Evolutionary conservation across 2,888 invertebrate genomes (phyloP), one percentile per base, ranked within the genome.

Genomic region (Athrips mouffetella): DNA sequence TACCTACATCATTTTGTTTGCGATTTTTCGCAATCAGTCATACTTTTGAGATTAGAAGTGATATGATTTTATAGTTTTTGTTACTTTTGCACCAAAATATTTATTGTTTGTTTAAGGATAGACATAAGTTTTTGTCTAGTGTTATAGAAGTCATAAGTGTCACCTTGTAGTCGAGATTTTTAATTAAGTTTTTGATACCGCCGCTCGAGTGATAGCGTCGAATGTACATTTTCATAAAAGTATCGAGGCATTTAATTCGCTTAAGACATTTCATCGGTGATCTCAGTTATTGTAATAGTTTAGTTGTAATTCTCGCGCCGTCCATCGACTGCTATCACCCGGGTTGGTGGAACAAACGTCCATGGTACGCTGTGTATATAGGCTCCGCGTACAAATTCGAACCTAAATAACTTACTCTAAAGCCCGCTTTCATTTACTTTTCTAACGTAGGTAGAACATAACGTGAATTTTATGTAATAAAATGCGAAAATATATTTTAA

Each of bases 381-480:
- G 74, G 75, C 85, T 83, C 85, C 82, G 87, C 87, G 87, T 87
- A 86, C 87, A 77, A 79, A 79, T 78, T 84, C 72, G 77, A 85
- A 80, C 80, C 80, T 84, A 77, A 81, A 81, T 76, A 78, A 80
- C 80, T 72, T 79, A 80, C 71, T 75, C 76, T 77, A 75, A 80
- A 68, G 72, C 82, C 87, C 77, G 86, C 87, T 87, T 86, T 82
- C 80, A 59, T 79, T 81, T 79, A 68, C 70, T 86, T 87, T 86
- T 85, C 80, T 85, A 85, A 84, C 73, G 78, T 88, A 87, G 85
- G 81, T 87, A 87, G 87, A 82, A 76, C 84, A 81, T 86, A 86
- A 88, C 87, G 84, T 88, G 83, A 88, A 88, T 87, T 87, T 86
- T 88, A 85, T 87, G 85, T 88, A 88, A 87, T 86, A 85, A 80